Evolutionary conservation across 2,113 vertebrate species (phyloP), one percentile per base, ranked within the genome.

Genomic region (Ptilonorhynchus violaceus): DNA sequence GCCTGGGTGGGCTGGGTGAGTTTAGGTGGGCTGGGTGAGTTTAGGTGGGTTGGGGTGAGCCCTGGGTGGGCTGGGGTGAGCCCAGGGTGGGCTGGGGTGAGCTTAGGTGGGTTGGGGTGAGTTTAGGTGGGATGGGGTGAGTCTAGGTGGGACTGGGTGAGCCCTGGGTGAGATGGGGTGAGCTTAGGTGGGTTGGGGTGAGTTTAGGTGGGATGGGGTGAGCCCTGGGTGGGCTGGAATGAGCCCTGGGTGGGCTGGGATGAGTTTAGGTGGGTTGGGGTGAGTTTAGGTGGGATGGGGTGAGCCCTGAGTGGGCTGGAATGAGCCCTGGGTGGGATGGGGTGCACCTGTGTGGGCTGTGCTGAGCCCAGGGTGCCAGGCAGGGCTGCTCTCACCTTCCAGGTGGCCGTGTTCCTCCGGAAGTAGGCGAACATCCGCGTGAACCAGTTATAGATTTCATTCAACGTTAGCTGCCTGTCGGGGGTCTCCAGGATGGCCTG

Each of bases 401-500:
- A 99, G 91, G 99, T 99, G 95, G 99, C 99, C 15, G 99, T 99
- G 98, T 99, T 99, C 98, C 99, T 99, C 98, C 99, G 99, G 98
- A 99, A 99, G 97, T 99, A 99, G 96, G 99, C 99, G 60, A 99
- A 99, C 99, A 99, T 99, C 97, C 99, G 98, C 28, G 99, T 99
- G 98, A 99, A 99, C 99, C 99, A 99, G 98, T 99, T 99, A 96
- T 99, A 99, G 97, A 99, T 99, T 96, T 99, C 99, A 30, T 99
- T 99, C 96, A 99, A 98, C 78, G 99, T 99, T 98, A 99, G 98
- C 98, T 99, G 99, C 98, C 99, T 98, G 97, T 99, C 99, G 8
- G 99, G 99, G 80, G 99, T 99, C 98, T 99, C 99, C 98, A 99
- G 98, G 97, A 99, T 99, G 98, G 99, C 99, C 99, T 99, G 95